A percentile compares a stretch with the other conserved stretches of the same genome.
phyloP scores from a whole-genome alignment of 2,888 invertebrate species.

The Leptopilina drosophilae region DNA sequence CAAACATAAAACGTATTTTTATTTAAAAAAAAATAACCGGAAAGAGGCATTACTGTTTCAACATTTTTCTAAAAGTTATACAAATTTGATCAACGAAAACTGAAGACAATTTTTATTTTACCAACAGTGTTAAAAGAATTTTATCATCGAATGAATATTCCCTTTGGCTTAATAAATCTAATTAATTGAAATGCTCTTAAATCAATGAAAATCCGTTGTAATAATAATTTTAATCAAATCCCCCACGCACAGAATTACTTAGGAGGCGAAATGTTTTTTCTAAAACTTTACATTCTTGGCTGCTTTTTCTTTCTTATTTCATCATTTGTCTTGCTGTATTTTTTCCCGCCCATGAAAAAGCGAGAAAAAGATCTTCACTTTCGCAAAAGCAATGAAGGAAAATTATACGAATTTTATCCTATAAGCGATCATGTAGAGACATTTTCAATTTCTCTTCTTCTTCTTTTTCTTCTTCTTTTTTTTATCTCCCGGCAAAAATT shows the following conservation, averaged over 20 bases:
- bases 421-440: background rate
- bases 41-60: background rate
- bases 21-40: background rate
- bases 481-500: background rate
- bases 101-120: too few relatives aligned
- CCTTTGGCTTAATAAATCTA: background rate
- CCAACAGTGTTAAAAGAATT: too few relatives aligned
- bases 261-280: background rate
- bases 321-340: constrained; percentile 31
- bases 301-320: background rate
- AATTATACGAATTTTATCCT: constrained; percentile 22
- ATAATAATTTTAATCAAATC: background rate
- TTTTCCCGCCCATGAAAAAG: background rate
- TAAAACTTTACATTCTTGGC: background rate
- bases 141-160: background rate
- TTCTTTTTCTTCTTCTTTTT: background rate
- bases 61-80: background rate
- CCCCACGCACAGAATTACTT: background rate
- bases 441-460: background rate
- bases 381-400: constrained; percentile 4
- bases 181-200: background rate
- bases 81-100: too few relatives aligned
- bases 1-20: constrained; percentile 8
- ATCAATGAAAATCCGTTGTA: background rate
- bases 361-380: constrained; percentile 3